These are phyloP conservation scores for Bombus huntii DNA, from an alignment of 1,140 invertebrate genomes.

Conservation along the genomic window DNA sequence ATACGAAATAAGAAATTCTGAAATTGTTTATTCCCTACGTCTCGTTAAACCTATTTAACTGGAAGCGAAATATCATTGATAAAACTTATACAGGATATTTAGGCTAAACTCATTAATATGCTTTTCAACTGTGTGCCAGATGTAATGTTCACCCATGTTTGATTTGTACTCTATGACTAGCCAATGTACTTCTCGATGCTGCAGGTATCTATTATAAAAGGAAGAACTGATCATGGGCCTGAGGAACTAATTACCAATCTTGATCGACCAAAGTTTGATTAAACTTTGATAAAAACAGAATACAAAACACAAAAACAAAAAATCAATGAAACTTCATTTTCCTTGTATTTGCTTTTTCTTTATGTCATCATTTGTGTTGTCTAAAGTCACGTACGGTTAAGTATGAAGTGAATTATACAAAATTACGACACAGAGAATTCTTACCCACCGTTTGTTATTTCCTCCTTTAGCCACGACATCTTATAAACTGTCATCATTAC, in stretches of 20 bases:
- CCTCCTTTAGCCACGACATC: constrained; percentile 39
- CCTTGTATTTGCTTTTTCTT: constrained; percentile 16
- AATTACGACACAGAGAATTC: constrained; percentile 43
- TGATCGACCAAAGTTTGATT: constrained; percentile 15
- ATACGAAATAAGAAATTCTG: constrained; percentile 26
- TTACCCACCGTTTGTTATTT: constrained; percentile 42
- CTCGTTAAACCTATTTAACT: constrained; percentile 8
- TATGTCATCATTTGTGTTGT: neutral
- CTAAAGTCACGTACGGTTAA: constrained; percentile 18
- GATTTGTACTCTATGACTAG: constrained; percentile 61
- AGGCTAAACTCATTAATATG: constrained; percentile 8
- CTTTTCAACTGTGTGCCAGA: constrained; percentile 31
- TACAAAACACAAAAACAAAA: neutral
- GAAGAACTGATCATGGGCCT: constrained; percentile 50
- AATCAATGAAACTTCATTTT: constrained; percentile 15
- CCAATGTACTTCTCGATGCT: constrained; percentile 50
- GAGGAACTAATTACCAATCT: constrained; percentile 44
- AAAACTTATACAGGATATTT: constrained; percentile 13
- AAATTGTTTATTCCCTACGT: constrained; percentile 1
- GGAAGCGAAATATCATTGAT: constrained; percentile 20
- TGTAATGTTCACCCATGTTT: constrained; percentile 35
- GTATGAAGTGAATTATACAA: constrained; percentile 45
- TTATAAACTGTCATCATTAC: constrained; percentile 59
- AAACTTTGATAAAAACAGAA: neutral
- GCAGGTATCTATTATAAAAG: constrained; percentile 20